A percentile compares a stretch with the other conserved stretches of the same genome.
These are phyloP conservation scores for Andrena chrysosceles DNA, from an alignment of 2,888 invertebrate genomes.

Conservation along the genomic window DNA sequence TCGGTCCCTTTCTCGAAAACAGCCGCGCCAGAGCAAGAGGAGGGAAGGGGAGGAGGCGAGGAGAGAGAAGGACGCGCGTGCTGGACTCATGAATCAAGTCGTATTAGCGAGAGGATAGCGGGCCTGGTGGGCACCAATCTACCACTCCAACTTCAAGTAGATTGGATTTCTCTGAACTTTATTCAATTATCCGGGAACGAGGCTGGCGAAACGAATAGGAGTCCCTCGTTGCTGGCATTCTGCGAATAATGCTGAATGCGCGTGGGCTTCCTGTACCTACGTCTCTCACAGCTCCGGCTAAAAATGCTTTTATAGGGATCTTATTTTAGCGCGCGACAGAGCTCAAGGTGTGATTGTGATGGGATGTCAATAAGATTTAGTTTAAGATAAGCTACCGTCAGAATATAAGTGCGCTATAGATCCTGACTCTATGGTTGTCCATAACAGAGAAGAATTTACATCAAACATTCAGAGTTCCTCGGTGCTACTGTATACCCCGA, in stretches of 20 bases:
- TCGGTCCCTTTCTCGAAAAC: slow-evolving; percentile 65
- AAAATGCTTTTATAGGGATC: too few species aligned
- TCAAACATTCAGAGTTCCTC: neutral
- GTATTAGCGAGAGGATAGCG: slow-evolving; percentile 79
- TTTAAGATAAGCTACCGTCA: neutral
- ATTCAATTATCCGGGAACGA: slow-evolving; percentile 83
- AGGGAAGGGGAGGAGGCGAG: slow-evolving; percentile 44
- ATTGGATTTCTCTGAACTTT: slow-evolving; percentile 83
- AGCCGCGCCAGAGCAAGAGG: slow-evolving; percentile 23
- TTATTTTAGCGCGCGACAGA: too few species aligned
- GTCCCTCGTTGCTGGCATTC: slow-evolving; percentile 25
- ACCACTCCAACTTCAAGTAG: slow-evolving; percentile 82
- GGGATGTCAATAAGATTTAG: too few species aligned
- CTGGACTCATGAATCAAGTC: slow-evolving; percentile 84
- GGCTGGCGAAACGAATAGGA: slow-evolving; percentile 43
- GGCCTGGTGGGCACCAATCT: slow-evolving; percentile 81
- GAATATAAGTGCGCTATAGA: neutral
- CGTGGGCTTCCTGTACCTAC: too few species aligned
- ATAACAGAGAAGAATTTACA: neutral
- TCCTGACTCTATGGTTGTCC: neutral
- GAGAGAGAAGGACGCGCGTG: slow-evolving; percentile 73
- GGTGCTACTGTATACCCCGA: neutral
- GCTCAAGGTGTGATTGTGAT: too few species aligned
- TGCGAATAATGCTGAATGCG: slow-evolving; percentile 2
- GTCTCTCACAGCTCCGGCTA: too few species aligned